A percentile compares a stretch with the other conserved stretches of the same genome.
Conservation (phyloP, 2,113 vertebrate genomes). For the Cisticola juncidis region DNA sequence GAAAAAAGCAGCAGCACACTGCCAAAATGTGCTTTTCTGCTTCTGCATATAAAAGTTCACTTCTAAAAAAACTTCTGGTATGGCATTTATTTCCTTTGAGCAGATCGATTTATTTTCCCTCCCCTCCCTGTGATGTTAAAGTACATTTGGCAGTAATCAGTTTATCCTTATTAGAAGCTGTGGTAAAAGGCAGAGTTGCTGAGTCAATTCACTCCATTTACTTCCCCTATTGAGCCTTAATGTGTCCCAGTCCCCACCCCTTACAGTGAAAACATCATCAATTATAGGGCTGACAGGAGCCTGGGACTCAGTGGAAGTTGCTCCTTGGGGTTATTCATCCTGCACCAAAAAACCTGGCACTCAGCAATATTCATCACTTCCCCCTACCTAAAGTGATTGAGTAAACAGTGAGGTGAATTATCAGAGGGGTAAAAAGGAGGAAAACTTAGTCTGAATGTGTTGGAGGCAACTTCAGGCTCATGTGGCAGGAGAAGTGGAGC, state of each 20-base stretch:
- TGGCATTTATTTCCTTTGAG: slow-evolving; percentile 33
- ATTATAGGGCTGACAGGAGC: slow-evolving; percentile 86
- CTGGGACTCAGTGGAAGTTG: slow-evolving; percentile 78
- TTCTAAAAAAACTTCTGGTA: background rate
- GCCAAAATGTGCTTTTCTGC: background rate
- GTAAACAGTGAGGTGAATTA: slow-evolving; percentile 66
- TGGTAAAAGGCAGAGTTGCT: slow-evolving; percentile 82
- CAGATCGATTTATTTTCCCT: background rate
- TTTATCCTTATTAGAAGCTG: slow-evolving; percentile 76
- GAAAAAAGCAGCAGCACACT: background rate
- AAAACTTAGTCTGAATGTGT: background rate
- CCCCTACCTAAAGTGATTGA: slow-evolving; percentile 57
- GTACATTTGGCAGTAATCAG: slow-evolving; percentile 76
- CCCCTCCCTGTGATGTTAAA: background rate
- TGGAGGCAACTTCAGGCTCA: background rate
- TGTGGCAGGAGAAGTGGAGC: background rate
- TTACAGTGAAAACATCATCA: slow-evolving; percentile 94
- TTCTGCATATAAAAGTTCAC: slow-evolving; percentile 1
- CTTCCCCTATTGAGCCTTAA: slow-evolving; percentile 70
- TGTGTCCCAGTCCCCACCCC: slow-evolving; percentile 82
- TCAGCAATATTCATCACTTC: slow-evolving; percentile 75
- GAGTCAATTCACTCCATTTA: slow-evolving; percentile 81
- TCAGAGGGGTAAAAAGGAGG: background rate
- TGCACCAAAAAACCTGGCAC: slow-evolving; percentile 74
- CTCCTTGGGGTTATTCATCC: slow-evolving; percentile 82